A percentile compares a stretch with the other conserved stretches of the same genome.
Evolutionary conservation across 2,888 invertebrate species (phyloP).

Genomic region (Siphonodentalium dalli): DNA sequence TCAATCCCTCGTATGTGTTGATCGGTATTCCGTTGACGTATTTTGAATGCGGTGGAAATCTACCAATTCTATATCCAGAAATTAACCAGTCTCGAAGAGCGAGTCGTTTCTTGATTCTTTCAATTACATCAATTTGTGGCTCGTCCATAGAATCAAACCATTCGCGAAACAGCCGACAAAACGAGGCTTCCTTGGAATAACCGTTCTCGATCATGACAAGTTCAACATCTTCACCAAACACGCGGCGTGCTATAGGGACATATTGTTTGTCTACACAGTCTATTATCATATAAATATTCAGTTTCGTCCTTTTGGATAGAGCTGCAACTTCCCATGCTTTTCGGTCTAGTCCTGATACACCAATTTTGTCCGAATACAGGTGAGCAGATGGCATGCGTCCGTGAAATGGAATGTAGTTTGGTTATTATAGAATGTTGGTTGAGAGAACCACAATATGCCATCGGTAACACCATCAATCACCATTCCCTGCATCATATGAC

Average conservation of each 20-base stretch:
- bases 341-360: slow-evolving; percentile 13
- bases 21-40: slow-evolving; percentile 17
- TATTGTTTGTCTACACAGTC: slow-evolving; percentile 27
- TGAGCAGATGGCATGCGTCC: slow-evolving; percentile 21
- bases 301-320: slow-evolving; percentile 3
- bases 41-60: slow-evolving; percentile 11
- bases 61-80: not conserved
- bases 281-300: slow-evolving; percentile 14
- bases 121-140: slow-evolving; percentile 6
- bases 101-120: slow-evolving; percentile 2
- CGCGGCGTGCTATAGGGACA: slow-evolving; percentile 16
- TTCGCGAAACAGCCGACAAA: slow-evolving; percentile 14
- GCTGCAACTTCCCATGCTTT: slow-evolving; percentile 24
- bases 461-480: not conserved
- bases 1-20: slow-evolving; percentile 12
- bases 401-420: slow-evolving; percentile 17
- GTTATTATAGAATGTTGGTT: not conserved
- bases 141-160: slow-evolving; percentile 25
- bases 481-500: no score
- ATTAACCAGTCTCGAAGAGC: slow-evolving; percentile 10
- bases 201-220: not conserved
- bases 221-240: slow-evolving; percentile 19
- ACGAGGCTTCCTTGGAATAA: slow-evolving; percentile 1
- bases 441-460: slow-evolving; percentile 11
- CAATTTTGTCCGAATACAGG: slow-evolving; percentile 26